Evolutionary conservation across 2,797 vertebrate genomes (phyloP).

Genomic region (Masticophis lateralis): DNA sequence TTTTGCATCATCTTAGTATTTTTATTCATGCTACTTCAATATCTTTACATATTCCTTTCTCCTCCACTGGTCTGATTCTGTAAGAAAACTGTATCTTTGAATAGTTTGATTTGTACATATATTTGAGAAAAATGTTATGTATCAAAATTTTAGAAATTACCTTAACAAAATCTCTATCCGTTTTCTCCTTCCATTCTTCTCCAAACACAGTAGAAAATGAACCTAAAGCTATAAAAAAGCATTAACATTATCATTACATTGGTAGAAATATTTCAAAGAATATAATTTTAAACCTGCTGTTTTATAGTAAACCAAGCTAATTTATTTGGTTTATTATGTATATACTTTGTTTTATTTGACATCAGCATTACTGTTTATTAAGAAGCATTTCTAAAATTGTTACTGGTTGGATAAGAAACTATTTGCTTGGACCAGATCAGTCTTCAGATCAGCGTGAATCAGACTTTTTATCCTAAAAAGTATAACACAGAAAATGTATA

Average conservation of each 20-base stretch:
- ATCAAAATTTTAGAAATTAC: conserved; percentile 71
- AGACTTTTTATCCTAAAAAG: background rate
- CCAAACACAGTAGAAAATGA: conserved; percentile 97
- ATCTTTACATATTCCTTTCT: background rate
- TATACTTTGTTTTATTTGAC: conserved; percentile 3
- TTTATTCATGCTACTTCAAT: background rate
- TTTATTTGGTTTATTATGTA: background rate
- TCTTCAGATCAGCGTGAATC: background rate
- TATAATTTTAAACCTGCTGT: conserved; percentile 16
- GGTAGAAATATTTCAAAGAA: conserved; percentile 44
- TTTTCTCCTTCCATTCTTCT: conserved; percentile 97
- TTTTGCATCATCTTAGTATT: background rate
- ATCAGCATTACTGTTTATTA: conserved; percentile 12
- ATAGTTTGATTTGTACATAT: background rate
- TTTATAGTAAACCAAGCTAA: conserved; percentile 18
- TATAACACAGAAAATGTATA: background rate
- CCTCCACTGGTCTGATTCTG: background rate
- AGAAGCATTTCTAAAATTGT: background rate
- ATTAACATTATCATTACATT: conserved; percentile 55
- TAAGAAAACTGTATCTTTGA: background rate
- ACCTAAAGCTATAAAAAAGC: conserved; percentile 84
- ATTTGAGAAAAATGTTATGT: background rate
- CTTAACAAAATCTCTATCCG: conserved; percentile 95
- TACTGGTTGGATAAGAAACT: background rate
- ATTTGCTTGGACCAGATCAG: background rate